Base-by-base conservation (phyloP, 2,797 vertebrate genomes). In the Gymnocypris eckloni region DNA sequence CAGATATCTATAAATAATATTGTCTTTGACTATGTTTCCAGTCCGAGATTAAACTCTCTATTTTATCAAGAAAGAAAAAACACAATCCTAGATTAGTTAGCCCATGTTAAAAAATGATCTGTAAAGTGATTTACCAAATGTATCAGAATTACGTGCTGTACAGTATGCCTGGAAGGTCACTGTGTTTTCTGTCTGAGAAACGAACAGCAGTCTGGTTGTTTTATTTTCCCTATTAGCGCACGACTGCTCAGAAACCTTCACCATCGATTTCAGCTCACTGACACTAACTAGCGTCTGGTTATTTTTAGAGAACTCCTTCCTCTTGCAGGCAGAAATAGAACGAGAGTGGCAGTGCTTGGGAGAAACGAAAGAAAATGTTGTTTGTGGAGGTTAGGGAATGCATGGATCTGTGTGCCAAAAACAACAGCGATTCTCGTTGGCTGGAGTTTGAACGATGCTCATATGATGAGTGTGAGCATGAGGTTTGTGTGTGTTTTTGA, bases 271-370 rank as follows among this genome's bases (percentile, higher is more conserved):
- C 79, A 79, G 81, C 86, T 89, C 79, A 12, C 81, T 84, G 86
- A 86, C 88, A 89, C 82, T 89, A 89, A 89, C 80, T 71, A 86
- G 84, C 69, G 61, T 81, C 72, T 73, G 83, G 82, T 73, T 90
- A 89, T 90, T 90, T 91, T 82, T 92, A 90, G 91, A 89, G 72
- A 82, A 84, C 86, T 83, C 82, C 77, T 81, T 84, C 66, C 75
- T 79, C 81, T 87, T 86, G 81, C 2, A 4, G 41, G 16, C 56
- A 73, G 22, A 73, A 79, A 86, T 73, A 64, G 76, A 85, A 64
- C 64, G 25, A 61, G 16, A 9, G 67, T 41, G 64, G 39, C 45
- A 54, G 56, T 59, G 69, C 64, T n/a, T 73, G 64, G 52, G 72
- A 77, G 80, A 64, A 56, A 56, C 43, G 1, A 75, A 25, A 48